Base-by-base conservation (phyloP, 2,797 vertebrate genomes). In the Strix occidentalis region DNA sequence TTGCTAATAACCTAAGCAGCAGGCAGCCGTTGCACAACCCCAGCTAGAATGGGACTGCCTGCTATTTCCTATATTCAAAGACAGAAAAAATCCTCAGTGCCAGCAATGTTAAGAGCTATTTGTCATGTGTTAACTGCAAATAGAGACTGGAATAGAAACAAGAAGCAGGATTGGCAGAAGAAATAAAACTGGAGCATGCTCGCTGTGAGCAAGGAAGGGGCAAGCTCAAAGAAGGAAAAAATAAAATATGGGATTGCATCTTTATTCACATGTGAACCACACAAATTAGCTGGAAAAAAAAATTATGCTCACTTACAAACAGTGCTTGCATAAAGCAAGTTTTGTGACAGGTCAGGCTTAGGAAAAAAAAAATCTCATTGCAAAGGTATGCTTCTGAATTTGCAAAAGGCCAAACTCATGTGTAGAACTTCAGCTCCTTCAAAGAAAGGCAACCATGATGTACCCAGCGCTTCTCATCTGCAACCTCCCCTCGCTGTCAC, bases 371-470 rank as follows among this genome's bases (percentile, higher is more conserved):
- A n/a, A 33, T 13, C 17, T 37, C 5, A 0, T 26, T 3, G 29
- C 3, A 13, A 57, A 61, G 10, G 11, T 14, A 4, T 0, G 1
- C 6, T n/a, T 29, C 24, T 14, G 72, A 15, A 11, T 15, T 35
- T 70, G 45, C 24, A 35, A 3, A 8, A 53, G 31, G 51, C 16
- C n/a, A 39, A 63, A 3, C 5, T 13, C 1, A 0, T 0, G 5
- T 1, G 31, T 5, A 11, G 68, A 43, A 26, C 14, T 53, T 68
- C n/a, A 70, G n/a, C 26, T 65, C 43, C 21, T 66, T 28, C 54
- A 8, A 5, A 35, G 19, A 45, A 13, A 29, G 21, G 20, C 1
- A 6, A 19, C 9, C 9, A 0, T 3, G 50, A 15, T 8, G 60
- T 13, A 7, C 17, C 19, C 76, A 8, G 82, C 26, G 65, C 64